Percentiles rank a stretch among this genome's conserved stretches.
These are phyloP conservation scores for Lophura swinhoii DNA, from an alignment of 2,797 vertebrate species.

Conservation along the genomic window DNA sequence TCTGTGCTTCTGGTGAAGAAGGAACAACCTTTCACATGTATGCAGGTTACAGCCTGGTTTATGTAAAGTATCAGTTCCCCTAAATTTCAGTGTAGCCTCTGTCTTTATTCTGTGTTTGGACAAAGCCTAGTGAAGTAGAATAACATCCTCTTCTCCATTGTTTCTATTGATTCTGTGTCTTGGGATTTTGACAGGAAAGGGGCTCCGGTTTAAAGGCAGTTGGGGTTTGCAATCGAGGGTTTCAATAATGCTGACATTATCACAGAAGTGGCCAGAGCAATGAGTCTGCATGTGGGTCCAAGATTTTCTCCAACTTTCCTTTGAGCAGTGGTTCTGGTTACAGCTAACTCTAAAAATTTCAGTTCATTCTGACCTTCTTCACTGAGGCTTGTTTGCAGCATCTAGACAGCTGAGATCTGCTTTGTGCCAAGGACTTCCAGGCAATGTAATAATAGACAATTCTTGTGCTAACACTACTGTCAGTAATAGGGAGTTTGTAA, in stretches of 20 bases:
- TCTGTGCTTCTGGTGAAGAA: background rate
- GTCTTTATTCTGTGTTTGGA: background rate
- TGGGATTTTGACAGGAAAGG: constrained; percentile 45
- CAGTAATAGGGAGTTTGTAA: background rate
- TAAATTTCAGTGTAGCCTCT: background rate
- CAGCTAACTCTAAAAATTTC: background rate
- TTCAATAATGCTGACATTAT: constrained; percentile 14
- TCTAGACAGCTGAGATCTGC: background rate
- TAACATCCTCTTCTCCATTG: background rate
- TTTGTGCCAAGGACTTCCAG: constrained; percentile 1
- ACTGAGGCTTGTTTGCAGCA: background rate
- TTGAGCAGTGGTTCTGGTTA: constrained; percentile 7
- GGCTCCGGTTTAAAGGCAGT: background rate
- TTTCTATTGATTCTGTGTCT: constrained; percentile 23
- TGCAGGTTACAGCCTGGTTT: background rate
- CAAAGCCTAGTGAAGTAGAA: background rate
- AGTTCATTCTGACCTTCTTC: background rate
- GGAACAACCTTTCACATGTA: background rate
- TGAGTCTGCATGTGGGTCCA: background rate
- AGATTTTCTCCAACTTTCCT: background rate
- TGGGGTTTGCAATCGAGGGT: background rate
- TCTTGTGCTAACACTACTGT: background rate
- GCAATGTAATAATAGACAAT: background rate
- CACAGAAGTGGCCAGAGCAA: background rate
- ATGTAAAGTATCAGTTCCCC: background rate